A percentile compares a stretch with the other conserved stretches of the same genome.
Conservation (phyloP, 2,113 vertebrate genomes). For the Nettapus auritus region DNA sequence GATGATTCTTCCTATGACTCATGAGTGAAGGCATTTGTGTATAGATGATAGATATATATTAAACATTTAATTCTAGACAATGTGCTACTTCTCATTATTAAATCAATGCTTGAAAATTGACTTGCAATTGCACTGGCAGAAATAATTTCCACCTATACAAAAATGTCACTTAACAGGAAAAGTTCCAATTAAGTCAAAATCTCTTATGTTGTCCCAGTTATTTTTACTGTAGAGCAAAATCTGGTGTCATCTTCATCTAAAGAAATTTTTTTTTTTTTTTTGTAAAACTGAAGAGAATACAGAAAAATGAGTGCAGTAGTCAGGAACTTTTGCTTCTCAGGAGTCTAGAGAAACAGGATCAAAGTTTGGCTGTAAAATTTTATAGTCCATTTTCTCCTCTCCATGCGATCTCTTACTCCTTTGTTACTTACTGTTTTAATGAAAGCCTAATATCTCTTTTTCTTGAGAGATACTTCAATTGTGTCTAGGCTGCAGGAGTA, state of each 20-base stretch:
- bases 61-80: conserved; percentile 53
- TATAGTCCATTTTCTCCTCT: not conserved
- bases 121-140: conserved; percentile 23
- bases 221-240: conserved; percentile 23
- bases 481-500: not conserved
- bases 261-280: not conserved
- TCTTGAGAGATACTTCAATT: not conserved
- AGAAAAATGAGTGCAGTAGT: not conserved
- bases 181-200: conserved; percentile 51
- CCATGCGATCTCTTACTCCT: not conserved
- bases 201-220: not conserved
- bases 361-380: not conserved
- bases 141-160: conserved; percentile 61
- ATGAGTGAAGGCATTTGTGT: conserved; percentile 23
- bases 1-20: not conserved
- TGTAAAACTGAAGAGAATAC: conserved; percentile 8
- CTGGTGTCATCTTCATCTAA: not conserved
- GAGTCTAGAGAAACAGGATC: not conserved
- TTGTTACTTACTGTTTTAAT: not conserved
- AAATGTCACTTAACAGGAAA: conserved; percentile 43
- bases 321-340: not conserved
- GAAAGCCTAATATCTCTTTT: not conserved
- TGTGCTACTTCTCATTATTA: conserved; percentile 51
- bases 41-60: conserved; percentile 15
- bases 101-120: conserved; percentile 15